These are phyloP conservation scores for Anorthoa munda DNA, from an alignment of 2,888 invertebrate species.

Conservation along the genomic window DNA sequence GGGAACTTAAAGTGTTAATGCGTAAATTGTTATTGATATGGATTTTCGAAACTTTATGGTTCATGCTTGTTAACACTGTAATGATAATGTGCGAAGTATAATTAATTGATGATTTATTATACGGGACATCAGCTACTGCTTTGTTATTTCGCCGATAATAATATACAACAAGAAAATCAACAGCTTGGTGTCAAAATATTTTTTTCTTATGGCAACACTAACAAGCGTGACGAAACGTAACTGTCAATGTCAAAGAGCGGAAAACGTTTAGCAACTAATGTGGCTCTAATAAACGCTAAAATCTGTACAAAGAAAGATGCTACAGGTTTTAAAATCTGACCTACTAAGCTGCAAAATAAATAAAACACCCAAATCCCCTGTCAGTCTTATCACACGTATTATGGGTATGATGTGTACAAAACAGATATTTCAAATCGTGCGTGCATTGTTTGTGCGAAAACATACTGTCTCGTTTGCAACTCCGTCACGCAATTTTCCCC, in stretches of 20 bases:
- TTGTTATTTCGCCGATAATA: constrained; percentile 32
- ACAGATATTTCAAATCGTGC: constrained; percentile 81
- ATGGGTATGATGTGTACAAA: constrained; percentile 66
- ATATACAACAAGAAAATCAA: constrained; percentile 34
- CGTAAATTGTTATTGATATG: constrained; percentile 60
- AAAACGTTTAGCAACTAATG: constrained; percentile 45
- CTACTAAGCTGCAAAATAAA: constrained; percentile 51
- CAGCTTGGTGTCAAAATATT: constrained; percentile 18
- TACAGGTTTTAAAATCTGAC: constrained; percentile 49
- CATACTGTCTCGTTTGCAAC: constrained; percentile 72
- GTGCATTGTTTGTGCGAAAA: constrained; percentile 77
- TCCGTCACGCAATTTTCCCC: constrained; percentile 82
- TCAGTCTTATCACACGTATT: constrained; percentile 68
- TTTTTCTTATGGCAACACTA: constrained; percentile 26
- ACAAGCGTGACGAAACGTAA: constrained; percentile 32
- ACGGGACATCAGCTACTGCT: constrained; percentile 21
- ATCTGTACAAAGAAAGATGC: constrained; percentile 33
- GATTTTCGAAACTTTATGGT: constrained; percentile 47
- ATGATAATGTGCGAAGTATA: constrained; percentile 45
- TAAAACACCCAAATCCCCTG: constrained; percentile 60
- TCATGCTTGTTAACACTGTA: constrained; percentile 48
- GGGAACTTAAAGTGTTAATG: constrained; percentile 61
- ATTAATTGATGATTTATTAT: constrained; percentile 55
- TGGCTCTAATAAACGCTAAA: constrained; percentile 43
- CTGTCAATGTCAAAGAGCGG: constrained; percentile 41